A percentile compares a stretch with the other conserved stretches of the same genome.
Conservation (phyloP, 2,888 invertebrate species). For the Bellardia pandia region DNA sequence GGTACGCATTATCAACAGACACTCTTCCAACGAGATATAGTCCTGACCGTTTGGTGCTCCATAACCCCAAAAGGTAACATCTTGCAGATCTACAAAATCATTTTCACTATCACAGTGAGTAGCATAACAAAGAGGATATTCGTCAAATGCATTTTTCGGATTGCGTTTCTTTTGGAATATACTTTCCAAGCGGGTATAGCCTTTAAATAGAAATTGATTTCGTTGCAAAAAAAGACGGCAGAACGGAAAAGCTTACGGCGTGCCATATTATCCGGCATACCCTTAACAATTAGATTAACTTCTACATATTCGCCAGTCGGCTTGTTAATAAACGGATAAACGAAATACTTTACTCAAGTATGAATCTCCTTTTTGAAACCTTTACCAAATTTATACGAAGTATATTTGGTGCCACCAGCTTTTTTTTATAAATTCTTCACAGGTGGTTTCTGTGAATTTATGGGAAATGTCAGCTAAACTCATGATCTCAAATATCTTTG, state of each 20-base stretch:
- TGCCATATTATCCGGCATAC: slow-evolving; percentile 87
- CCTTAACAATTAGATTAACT: slow-evolving; percentile 87
- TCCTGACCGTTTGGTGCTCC: slow-evolving; percentile 84
- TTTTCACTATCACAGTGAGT: slow-evolving; percentile 85
- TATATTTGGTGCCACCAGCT: slow-evolving; percentile 81
- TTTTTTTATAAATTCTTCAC: slow-evolving; percentile 83
- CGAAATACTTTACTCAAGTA: slow-evolving; percentile 88
- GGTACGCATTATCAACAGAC: slow-evolving; percentile 85
- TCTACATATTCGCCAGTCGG: slow-evolving; percentile 76
- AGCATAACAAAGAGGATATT: slow-evolving; percentile 85
- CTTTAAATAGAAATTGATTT: slow-evolving; percentile 87
- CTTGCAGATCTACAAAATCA: slow-evolving; percentile 86
- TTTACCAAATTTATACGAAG: slow-evolving; percentile 83
- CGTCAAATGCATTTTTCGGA: slow-evolving; percentile 85
- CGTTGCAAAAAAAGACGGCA: slow-evolving; percentile 89
- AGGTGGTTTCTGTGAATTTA: slow-evolving; percentile 83
- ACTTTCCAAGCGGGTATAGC: slow-evolving; percentile 81
- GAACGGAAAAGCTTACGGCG: slow-evolving; percentile 88
- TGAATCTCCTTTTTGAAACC: slow-evolving; percentile 88
- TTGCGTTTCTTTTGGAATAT: slow-evolving; percentile 79
- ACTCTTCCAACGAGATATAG: slow-evolving; percentile 85
- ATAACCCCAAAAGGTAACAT: slow-evolving; percentile 85
- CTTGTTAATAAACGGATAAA: slow-evolving; percentile 84
- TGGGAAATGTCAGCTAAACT: slow-evolving; percentile 81
- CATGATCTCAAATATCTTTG: slow-evolving; percentile 54